phyloP scores from a whole-genome alignment of 1,140 invertebrate species.

The Drosophila eugracilis region DNA sequence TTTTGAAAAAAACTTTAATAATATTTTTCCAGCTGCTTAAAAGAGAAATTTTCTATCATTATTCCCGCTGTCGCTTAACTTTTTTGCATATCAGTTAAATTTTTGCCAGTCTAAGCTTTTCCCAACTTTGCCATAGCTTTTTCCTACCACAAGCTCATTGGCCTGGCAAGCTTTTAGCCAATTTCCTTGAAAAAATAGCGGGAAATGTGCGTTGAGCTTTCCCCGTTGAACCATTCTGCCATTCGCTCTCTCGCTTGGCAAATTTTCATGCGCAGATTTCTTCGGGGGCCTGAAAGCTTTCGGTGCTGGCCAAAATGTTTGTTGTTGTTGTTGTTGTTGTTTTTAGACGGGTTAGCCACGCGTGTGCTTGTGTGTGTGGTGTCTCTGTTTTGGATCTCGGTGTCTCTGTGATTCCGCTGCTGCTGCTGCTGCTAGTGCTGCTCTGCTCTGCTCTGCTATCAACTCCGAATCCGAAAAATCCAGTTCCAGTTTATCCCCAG shows the following conservation, averaged over 20 bases:
- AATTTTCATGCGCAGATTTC: conserved; percentile 61
- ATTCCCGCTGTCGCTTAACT: too few species aligned
- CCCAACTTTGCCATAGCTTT: conserved; percentile 15
- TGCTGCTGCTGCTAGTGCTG: too few species aligned
- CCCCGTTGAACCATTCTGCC: conserved; percentile 1
- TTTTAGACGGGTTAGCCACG: conserved; percentile 48
- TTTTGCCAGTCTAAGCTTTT: conserved; percentile 17
- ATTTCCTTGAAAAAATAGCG: conserved; percentile 28
- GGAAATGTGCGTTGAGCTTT: conserved; percentile 39
- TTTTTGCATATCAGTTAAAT: too few species aligned
- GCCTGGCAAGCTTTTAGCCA: conserved; percentile 19
- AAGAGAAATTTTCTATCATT: too few species aligned
- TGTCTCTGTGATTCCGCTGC: conserved; percentile 74
- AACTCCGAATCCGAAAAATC: conserved; percentile 77
- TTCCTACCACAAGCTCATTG: conserved; percentile 11
- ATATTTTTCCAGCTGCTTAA: too few species aligned
- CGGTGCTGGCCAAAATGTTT: conserved; percentile 13
- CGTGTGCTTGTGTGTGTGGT: conserved; percentile 21
- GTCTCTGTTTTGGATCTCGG: conserved; percentile 65
- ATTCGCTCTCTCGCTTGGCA: conserved; percentile 28
- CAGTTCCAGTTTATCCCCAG: conserved; percentile 84
- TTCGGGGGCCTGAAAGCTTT: conserved; percentile 42
- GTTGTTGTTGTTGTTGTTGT: conserved; percentile 34
- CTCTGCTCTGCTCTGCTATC: conserved; percentile 39
- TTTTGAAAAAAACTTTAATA: too few species aligned